Base-by-base conservation (phyloP, 2,113 vertebrate genomes). In the Phodopus roborovskii region DNA sequence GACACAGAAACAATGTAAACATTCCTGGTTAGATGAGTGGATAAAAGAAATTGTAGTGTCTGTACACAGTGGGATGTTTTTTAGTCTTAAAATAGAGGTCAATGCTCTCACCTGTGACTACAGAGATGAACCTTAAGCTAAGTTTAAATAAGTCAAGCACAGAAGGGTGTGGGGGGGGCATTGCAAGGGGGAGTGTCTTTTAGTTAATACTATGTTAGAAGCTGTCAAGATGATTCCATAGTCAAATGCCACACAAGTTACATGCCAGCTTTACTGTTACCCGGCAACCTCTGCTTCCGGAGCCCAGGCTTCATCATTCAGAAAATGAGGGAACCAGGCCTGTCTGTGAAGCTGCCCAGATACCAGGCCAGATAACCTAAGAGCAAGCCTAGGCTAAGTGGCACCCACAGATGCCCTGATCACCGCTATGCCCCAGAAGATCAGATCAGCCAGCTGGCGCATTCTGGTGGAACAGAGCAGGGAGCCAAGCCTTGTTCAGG, bases 121-220 rank as follows among this genome's bases (percentile, higher is more conserved):
- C 64, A 48, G 70, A 53, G 15, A 12, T 53, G 7, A 58, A 92
- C 16, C 13, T 64, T n/a, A 39, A 2, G 64, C 62, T 66, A 36
- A 53, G 33, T 85, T 53, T 39, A 94, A 50, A 56, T 36, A 78
- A 78, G 30, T 36, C 92, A 96, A n/a, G 73, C 39, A 19, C n/a
- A 64, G 45, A 77, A 91, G 62, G 39, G 66, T n/a, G 42, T 13
- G 26, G n/a, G 24, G 8, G 4, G 8, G 10, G 2, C 0, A 24
- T 15, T 26, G 26, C 15, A 15, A 36, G 13, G 3, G n/a, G 22
- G 7, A 3, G 15, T 22, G 33, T 87, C 64, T 10, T 60, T 45
- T 17, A 56, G 24, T 83, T 28, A 26, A 30, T 36, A 26, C 48
- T 8, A 12, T n/a, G 30, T 77, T 36, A 7, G 36, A 88, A 42